Base-by-base conservation (phyloP, 2,797 vertebrate genomes). In the Somateria mollissima region DNA sequence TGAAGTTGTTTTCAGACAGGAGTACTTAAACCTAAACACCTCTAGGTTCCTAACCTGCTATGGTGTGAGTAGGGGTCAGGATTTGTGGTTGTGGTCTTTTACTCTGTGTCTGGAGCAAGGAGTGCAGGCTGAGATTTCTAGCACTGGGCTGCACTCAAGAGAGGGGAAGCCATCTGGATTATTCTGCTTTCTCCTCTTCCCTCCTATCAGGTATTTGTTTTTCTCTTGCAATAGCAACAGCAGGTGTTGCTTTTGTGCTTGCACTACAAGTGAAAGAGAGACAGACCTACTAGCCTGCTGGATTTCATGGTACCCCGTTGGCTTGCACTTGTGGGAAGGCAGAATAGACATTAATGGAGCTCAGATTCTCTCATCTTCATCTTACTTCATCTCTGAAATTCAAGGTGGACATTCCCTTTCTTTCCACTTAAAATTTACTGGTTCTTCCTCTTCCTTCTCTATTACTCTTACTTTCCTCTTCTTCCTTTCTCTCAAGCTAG, bases 361-460 rank as follows among this genome's bases (percentile, higher is more conserved):
- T 51, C 32, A 39, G 57, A 32, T 65, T 34, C 36, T 88, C 12
- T 72, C 21, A 30, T 77, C 37, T 90, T 13, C 18, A 2, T 54
- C 39, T 75, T 86, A 34, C 10, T 84, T 86, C 37, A 37, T 84
- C 64, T 69, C 51, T 67, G 83, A 70, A 87, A 66, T 2, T 65
- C 45, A 56, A 66, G 25, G 4, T 16, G 71, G 49, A 8, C 5
- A 49, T 57, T 77, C 51, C 30, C 37, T 91, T 96, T 95, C 77
- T 62, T 84, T 47, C 83, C 43, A 30, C 4, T 93, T 95, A 94
- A 81, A 83, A 53, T 21, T 73, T n/a, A 37, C 1, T 39, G 69
- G 61, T 61, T 76, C 80, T 95, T 93, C 66, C 77, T 89, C 84
- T 90, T 86, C 30, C 24, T 75, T 87, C 24, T 84, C 62, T 65